Percentiles rank a stretch among this genome's conserved stretches.
phyloP scores from a whole-genome alignment of 92 coral and sea anemone genomes.

The Anthopleura xanthogrammica region DNA sequence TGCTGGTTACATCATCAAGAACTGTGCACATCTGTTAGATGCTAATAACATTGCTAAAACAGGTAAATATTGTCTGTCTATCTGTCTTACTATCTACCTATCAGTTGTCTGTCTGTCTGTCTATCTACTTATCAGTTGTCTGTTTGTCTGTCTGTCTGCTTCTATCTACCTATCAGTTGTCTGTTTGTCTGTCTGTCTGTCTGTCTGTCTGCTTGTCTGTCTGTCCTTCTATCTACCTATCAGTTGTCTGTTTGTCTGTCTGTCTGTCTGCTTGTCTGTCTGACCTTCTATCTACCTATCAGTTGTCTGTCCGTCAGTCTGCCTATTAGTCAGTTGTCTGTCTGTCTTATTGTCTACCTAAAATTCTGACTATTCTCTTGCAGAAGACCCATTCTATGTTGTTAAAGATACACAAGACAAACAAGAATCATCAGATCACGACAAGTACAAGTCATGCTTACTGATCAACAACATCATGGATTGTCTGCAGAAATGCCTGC shows the following conservation, averaged over 20 bases:
- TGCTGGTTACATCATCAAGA: conserved; percentile 95
- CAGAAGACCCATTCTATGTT: conserved; percentile 64
- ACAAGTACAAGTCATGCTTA: conserved; percentile 59
- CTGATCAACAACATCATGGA: conserved; percentile 66
- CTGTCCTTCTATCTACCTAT: background rate
- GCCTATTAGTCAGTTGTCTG: no score
- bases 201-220: background rate
- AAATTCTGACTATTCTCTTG: background rate
- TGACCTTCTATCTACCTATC: background rate
- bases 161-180: background rate
- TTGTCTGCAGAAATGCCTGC: conserved; percentile 86
- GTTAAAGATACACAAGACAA: conserved; percentile 40
- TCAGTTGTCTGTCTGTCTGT: background rate
- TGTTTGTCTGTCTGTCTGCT: background rate
- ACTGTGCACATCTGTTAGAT: conserved; percentile 77
- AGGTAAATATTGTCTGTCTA: conserved; percentile 44
- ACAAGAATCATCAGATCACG: conserved; percentile 30
- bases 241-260: no score
- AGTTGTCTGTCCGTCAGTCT: background rate
- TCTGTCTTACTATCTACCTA: no score
- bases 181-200: background rate
- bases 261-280: background rate
- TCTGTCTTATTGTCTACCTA: background rate
- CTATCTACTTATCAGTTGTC: background rate
- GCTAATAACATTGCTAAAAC: conserved; percentile 70